Conservation (phyloP, 1,140 invertebrate genomes). For the Pogonognathellus flavescens region DNA sequence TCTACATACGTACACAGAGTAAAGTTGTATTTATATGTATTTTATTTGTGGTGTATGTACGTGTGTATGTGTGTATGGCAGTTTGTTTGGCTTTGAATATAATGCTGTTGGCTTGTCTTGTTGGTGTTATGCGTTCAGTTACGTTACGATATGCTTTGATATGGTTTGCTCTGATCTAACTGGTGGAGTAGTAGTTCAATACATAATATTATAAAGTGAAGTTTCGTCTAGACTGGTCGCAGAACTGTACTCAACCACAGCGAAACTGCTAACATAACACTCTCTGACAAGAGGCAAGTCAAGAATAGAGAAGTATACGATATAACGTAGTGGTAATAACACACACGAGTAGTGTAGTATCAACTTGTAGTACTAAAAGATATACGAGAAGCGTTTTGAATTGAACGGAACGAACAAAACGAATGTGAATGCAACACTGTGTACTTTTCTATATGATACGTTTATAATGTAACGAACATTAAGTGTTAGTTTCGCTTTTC, state of each 20-base stretch:
- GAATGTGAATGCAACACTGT: conserved; percentile 11
- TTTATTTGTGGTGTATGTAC: background rate
- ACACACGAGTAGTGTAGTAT: too few relatives aligned
- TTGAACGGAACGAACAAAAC: too few relatives aligned
- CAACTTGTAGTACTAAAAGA: too few relatives aligned
- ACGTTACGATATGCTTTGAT: background rate
- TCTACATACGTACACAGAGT: too few relatives aligned
- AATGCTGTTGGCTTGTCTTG: too few relatives aligned
- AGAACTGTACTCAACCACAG: conserved; percentile 21
- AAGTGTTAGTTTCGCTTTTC: conserved; percentile 27
- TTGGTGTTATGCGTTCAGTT: too few relatives aligned
- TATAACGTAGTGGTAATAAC: background rate
- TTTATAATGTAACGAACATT: background rate
- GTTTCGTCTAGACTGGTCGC: background rate
- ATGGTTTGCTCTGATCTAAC: background rate
- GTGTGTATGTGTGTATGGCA: background rate
- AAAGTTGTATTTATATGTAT: background rate
- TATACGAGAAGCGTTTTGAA: too few relatives aligned
- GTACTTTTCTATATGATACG: background rate
- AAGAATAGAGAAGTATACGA: background rate
- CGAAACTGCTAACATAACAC: conserved; percentile 1
- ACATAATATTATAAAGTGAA: too few relatives aligned
- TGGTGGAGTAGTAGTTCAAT: too few relatives aligned
- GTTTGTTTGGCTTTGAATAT: background rate
- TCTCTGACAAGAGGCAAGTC: conserved; percentile 28